These are phyloP conservation scores for Sigmodon hispidus DNA, from an alignment of 2,113 vertebrate genomes.

Conservation along the genomic window DNA sequence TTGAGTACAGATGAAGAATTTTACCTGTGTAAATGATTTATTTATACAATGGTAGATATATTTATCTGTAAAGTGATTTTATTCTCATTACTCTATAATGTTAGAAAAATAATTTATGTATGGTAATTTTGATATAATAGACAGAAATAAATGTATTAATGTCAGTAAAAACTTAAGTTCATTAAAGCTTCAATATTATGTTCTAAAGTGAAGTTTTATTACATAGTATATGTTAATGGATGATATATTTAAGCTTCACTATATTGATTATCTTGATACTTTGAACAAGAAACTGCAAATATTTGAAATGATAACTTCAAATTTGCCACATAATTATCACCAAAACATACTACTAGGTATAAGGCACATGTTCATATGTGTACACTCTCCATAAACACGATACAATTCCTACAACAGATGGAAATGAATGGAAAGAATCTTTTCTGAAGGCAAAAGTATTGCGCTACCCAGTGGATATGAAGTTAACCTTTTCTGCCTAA, in stretches of 20 bases:
- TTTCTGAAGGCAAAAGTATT: conserved; percentile 10
- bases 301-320: conserved; percentile 34
- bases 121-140: neutral
- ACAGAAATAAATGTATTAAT: neutral
- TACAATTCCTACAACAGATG: neutral
- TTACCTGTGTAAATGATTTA: neutral
- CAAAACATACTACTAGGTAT: conserved; percentile 10
- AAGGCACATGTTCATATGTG: neutral
- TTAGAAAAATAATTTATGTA: neutral
- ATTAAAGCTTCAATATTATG: neutral
- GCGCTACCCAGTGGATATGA: neutral
- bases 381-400: neutral
- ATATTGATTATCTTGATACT: neutral
- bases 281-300: neutral
- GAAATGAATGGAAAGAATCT: conserved; percentile 25
- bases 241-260: conserved; percentile 12
- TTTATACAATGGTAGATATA: conserved; percentile 18
- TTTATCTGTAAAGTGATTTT: neutral
- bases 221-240: neutral
- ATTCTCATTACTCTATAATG: neutral
- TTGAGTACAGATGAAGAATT: neutral
- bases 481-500: neutral
- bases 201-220: conserved; percentile 34
- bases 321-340: neutral
- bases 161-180: neutral